These are phyloP conservation scores for Chunga burmeisteri DNA, from an alignment of 2,113 vertebrate genomes.

Conservation along the genomic window DNA sequence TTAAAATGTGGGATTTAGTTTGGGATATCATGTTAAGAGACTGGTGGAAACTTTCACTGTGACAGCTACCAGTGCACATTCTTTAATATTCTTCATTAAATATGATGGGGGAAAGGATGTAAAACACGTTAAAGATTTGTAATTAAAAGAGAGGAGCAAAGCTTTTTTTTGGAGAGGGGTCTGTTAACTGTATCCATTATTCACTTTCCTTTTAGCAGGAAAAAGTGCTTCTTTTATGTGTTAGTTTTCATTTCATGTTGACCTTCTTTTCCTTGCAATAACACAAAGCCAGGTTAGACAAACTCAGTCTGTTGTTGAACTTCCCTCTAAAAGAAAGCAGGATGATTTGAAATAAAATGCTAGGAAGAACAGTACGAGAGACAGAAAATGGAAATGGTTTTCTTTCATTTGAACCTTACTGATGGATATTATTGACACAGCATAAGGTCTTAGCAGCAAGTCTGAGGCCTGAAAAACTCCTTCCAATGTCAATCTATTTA, in stretches of 20 bases:
- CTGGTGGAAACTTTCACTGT: not conserved
- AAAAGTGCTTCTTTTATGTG: not conserved
- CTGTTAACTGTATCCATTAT: not conserved
- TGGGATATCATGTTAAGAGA: not conserved
- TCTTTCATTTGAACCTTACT: not conserved
- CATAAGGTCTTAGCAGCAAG: not conserved
- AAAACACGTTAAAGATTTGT: not conserved
- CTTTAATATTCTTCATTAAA: not conserved
- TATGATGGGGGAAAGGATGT: not conserved
- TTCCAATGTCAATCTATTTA: constrained; percentile 4
- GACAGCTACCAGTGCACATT: not conserved
- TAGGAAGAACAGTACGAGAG: not conserved
- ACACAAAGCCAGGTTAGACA: not conserved
- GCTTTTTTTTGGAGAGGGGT: not conserved
- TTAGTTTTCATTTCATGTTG: not conserved
- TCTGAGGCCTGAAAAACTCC: not conserved
- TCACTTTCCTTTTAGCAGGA: not conserved
- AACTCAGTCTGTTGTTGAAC: not conserved
- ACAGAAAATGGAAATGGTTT: not conserved
- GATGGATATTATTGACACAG: not conserved
- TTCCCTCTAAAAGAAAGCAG: not conserved
- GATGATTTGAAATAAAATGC: not conserved
- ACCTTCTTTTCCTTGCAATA: not conserved
- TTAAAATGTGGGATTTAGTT: not conserved
- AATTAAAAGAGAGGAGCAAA: not conserved